Base-by-base conservation (phyloP, 2,797 vertebrate genomes). In the Diceros bicornis region DNA sequence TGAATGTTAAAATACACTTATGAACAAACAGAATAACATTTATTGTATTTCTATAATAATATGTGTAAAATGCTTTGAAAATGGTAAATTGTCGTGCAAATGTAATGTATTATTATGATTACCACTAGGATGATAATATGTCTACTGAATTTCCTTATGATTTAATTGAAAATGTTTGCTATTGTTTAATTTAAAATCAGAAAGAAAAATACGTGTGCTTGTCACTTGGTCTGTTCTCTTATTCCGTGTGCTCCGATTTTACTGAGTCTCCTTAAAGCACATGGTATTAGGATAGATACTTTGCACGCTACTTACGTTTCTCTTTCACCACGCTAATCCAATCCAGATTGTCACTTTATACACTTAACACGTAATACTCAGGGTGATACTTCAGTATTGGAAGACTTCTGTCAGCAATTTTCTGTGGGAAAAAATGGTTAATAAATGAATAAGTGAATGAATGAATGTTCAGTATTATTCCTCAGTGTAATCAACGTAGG, bases 121-220 rank as follows among this genome's bases (percentile, higher is more conserved):
- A 78, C 6, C 57, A 4, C 17, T 81, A 6, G 75, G 34, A 47
- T 88, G 62, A 16, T 86, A 52, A 29, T 77, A 55, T 6, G 14
- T 55, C 32, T 66, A 50, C 20, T 88, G 62, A 55, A 59, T 79
- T 96, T 85, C 64, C 27, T 92, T 75, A 4, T 68, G 79, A 83
- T 85, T 81, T 96, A 66, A 81, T 52, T 85, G 34, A 57, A 93
- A 68, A 90, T 89, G 6, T 89, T 97, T 91, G 66, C 20, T 82
- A 64, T 61, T 87, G 20, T 89, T 94, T 72, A 68, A 85, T 87
- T 87, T 95, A 94, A 94, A 96, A 78, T 86, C 25, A 77, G 82
- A 62, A 94, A 91, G 75, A 59, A 78, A 95, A 91, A 78, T 64
- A 20, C 14, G 20, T 47, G 7, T 41, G 34, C n/a, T 89, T 55